A percentile compares a stretch with the other conserved stretches of the same genome.
Conservation (phyloP, 2,113 vertebrate genomes). For the Rhegmatorhina hoffmannsi region DNA sequence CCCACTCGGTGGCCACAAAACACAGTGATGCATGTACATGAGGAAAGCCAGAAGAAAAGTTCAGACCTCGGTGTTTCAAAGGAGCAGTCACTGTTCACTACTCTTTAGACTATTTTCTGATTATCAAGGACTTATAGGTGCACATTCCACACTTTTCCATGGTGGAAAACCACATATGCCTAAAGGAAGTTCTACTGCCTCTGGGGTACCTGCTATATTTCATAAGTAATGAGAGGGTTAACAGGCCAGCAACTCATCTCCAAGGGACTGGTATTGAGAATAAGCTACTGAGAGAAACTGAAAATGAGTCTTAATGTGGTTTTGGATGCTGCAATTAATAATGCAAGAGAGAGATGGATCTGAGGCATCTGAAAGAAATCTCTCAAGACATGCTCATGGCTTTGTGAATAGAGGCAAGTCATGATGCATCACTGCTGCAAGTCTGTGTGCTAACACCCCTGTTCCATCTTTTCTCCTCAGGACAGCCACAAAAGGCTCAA, state of each 20-base stretch:
- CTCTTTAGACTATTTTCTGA: not conserved
- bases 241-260: not conserved
- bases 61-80: not conserved
- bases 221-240: not conserved
- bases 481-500: not conserved
- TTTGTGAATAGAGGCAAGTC: not conserved
- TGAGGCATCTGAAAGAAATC: not conserved
- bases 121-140: not conserved
- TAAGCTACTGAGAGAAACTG: not conserved
- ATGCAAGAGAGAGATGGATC: slow-evolving; percentile 3
- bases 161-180: not conserved
- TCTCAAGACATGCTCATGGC: not conserved
- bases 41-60: not conserved
- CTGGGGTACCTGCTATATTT: not conserved
- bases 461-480: not conserved
- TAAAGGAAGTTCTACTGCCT: not conserved
- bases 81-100: accelerated
- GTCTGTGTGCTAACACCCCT: not conserved
- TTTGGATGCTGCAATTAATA: slow-evolving; percentile 40
- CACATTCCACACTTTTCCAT: not conserved
- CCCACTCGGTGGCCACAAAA: not conserved
- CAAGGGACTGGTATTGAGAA: not conserved
- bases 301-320: slow-evolving; percentile 14
- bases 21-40: accelerated
- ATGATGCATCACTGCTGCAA: not conserved